Conservation (phyloP, 2,888 invertebrate species). For the Cyclophora punctaria region DNA sequence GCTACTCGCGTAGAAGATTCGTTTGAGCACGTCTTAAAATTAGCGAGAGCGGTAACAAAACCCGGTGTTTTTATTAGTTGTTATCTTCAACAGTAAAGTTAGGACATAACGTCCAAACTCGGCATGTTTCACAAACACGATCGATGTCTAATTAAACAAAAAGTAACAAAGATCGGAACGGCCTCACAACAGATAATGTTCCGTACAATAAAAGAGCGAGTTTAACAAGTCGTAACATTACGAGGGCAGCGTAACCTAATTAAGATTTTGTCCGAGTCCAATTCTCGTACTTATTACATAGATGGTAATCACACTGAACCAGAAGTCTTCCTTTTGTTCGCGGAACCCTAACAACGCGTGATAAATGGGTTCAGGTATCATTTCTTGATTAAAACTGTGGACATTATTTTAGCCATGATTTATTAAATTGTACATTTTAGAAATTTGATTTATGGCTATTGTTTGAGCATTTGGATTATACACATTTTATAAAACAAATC, state of each 20-base stretch:
- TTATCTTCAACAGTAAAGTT: conserved; percentile 16
- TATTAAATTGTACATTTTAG: no score
- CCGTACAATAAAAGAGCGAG: conserved; percentile 27
- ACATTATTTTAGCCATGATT: background rate
- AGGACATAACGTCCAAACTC: background rate
- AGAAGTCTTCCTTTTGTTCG: conserved; percentile 39
- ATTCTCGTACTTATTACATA: conserved; percentile 43
- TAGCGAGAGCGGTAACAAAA: no score
- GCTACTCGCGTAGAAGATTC: no score
- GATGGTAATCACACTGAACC: conserved; percentile 45
- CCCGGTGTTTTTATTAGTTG: conserved; percentile 14
- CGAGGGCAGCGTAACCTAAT: conserved; percentile 31
- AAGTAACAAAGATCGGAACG: conserved; percentile 16
- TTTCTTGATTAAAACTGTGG: conserved; percentile 25
- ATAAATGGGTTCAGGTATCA: conserved; percentile 34
- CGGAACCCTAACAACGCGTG: conserved; percentile 32
- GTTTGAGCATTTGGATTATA: no score
- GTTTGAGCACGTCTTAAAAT: no score
- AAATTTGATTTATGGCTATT: no score
- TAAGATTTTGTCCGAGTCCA: conserved; percentile 36
- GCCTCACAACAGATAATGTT: conserved; percentile 17
- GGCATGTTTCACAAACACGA: background rate
- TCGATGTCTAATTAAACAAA: conserved; percentile 10
- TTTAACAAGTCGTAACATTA: conserved; percentile 28
- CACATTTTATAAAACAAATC: no score